phyloP scores from a whole-genome alignment of 2,797 vertebrate species.

The Gymnoscopelus microlampas region DNA sequence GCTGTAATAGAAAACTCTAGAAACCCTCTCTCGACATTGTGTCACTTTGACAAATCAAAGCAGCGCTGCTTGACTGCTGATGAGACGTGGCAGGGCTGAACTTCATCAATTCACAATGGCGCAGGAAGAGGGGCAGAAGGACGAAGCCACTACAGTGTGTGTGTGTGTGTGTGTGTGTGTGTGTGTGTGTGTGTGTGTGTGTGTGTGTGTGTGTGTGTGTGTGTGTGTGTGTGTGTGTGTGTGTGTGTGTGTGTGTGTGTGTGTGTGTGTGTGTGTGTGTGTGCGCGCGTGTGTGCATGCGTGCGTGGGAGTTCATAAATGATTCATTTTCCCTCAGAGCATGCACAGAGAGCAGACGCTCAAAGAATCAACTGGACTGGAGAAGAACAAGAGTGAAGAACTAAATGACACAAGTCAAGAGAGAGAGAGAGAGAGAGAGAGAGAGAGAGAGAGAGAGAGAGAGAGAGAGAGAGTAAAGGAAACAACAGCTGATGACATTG shows the following conservation, averaged over 20 bases:
- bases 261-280: conserved; percentile 8
- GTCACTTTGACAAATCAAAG: conserved; percentile 65
- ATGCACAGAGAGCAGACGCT: conserved; percentile 24
- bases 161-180: conserved; percentile 4
- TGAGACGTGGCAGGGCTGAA: conserved; percentile 62
- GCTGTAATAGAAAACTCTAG: conserved; percentile 61
- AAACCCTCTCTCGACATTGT: conserved; percentile 63
- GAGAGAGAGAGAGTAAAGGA: not conserved
- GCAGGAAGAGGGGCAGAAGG: conserved; percentile 40
- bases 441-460: not conserved
- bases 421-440: not conserved
- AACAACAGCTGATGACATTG: too few species aligned
- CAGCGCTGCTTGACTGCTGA: conserved; percentile 50
- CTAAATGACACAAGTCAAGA: conserved; percentile 22
- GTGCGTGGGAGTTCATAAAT: conserved; percentile 50
- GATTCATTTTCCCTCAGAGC: conserved; percentile 49
- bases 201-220: conserved; percentile 7
- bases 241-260: not conserved
- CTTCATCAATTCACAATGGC: conserved; percentile 68
- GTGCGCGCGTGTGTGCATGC: conserved; percentile 17
- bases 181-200: conserved; percentile 9
- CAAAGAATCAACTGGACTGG: conserved; percentile 32
- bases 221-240: not conserved
- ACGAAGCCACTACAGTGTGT: not conserved
- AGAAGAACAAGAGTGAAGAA: conserved; percentile 20